A percentile compares a stretch with the other conserved stretches of the same genome.
Conservation (phyloP, 2,888 invertebrate species). For the Stramonita haemastoma region DNA sequence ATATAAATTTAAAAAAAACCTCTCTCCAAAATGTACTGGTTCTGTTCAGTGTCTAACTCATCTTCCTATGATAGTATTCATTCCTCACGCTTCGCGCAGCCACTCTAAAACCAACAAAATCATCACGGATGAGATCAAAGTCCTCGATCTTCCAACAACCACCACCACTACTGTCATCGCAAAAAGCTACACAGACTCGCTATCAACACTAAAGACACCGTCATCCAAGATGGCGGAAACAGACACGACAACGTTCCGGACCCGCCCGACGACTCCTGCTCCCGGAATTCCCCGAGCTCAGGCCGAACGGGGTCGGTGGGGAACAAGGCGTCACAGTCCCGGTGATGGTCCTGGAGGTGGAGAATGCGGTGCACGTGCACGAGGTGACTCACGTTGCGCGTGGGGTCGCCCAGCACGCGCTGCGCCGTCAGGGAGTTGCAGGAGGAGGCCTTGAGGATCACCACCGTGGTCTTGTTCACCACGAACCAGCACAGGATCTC, state of each 20-base stretch:
- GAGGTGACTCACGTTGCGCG: neutral
- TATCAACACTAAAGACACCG: neutral
- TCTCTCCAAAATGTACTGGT: too few species aligned
- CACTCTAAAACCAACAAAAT: too few species aligned
- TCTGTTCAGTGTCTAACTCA: too few species aligned
- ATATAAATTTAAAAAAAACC: too few species aligned
- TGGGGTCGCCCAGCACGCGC: constrained; percentile 38
- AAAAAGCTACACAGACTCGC: neutral
- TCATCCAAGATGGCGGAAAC: neutral
- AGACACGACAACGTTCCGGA: neutral
- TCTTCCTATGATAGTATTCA: too few species aligned
- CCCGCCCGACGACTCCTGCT: neutral
- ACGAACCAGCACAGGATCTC: constrained; percentile 49
- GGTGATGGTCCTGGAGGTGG: neutral
- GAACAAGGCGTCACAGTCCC: constrained; percentile 29
- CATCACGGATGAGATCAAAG: too few species aligned
- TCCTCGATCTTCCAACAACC: too few species aligned
- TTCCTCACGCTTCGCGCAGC: too few species aligned
- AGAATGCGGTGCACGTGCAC: constrained; percentile 35
- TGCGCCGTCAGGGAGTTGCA: constrained; percentile 47
- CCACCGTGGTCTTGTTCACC: constrained; percentile 38
- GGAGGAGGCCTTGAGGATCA: constrained; percentile 48
- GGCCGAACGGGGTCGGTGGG: constrained; percentile 30
- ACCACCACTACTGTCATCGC: neutral
- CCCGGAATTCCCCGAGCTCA: constrained; percentile 24